phyloP scores from a whole-genome alignment of 1,140 invertebrate genomes.

The Cyphomyrmex costatus region DNA sequence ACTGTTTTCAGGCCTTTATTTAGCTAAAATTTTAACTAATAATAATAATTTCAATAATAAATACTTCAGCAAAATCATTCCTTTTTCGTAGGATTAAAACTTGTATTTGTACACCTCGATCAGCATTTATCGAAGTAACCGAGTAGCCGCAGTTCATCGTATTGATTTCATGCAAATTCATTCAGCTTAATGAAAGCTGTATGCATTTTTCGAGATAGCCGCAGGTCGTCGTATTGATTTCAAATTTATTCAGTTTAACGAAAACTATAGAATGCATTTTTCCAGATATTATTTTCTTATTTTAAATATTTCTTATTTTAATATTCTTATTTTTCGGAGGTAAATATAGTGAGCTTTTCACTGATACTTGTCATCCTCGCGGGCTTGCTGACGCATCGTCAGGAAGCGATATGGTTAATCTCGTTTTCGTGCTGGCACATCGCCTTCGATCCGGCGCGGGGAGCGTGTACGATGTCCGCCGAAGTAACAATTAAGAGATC shows the following conservation, averaged over 20 bases:
- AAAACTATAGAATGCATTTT: no score
- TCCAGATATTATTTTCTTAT: no score
- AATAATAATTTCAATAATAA: no score
- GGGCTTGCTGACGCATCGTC: background rate
- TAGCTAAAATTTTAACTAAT: no score
- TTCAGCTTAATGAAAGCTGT: background rate
- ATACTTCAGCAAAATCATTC: no score
- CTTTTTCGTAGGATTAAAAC: background rate
- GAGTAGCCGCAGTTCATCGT: background rate
- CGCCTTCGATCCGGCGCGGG: background rate
- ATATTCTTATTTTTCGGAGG: background rate
- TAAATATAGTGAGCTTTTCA: background rate
- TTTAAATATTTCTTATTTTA: no score
- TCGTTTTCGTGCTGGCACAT: slow-evolving; percentile 27
- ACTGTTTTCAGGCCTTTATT: no score
- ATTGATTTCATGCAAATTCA: background rate
- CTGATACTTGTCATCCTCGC: background rate
- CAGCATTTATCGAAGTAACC: slow-evolving; percentile 3
- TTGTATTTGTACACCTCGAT: slow-evolving; percentile 1
- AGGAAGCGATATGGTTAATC: background rate
- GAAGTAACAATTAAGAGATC: slow-evolving; percentile 84
- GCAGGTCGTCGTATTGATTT: no score
- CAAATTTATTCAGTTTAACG: no score
- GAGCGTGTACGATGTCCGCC: slow-evolving; percentile 59
- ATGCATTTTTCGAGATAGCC: background rate